phyloP scores from a whole-genome alignment of 53 echinoderm and acorn worm species.

The Antedon mediterranea region DNA sequence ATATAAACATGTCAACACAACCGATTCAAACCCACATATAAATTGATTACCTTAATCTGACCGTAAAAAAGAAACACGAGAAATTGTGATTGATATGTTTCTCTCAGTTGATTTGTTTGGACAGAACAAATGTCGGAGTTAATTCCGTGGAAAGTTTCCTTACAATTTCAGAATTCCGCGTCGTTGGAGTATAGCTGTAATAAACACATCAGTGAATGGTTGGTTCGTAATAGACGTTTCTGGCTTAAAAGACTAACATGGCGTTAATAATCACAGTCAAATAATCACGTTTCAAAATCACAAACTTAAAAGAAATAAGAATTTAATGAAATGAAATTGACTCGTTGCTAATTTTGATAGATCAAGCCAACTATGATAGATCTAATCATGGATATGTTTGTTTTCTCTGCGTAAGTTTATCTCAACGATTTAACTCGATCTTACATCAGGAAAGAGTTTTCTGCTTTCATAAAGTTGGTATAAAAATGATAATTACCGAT shows the following conservation, averaged over 20 bases:
- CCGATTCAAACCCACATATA: background rate
- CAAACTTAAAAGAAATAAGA: background rate
- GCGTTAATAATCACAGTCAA: background rate
- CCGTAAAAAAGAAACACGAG: background rate
- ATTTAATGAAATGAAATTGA: constrained; percentile 1
- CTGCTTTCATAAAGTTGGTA: too few relatives aligned
- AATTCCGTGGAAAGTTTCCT: background rate
- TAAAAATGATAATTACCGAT: too few relatives aligned
- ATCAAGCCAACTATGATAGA: background rate
- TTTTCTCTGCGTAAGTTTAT: background rate
- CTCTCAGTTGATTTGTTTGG: background rate
- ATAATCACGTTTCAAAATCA: background rate
- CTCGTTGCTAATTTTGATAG: background rate
- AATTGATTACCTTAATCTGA: background rate
- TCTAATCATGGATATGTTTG: background rate
- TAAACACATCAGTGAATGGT: background rate
- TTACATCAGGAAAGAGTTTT: background rate
- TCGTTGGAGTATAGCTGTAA: background rate
- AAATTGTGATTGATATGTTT: background rate
- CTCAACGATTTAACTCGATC: background rate
- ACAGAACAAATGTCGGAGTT: background rate
- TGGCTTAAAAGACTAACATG: background rate
- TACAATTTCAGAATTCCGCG: background rate
- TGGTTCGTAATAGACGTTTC: background rate
- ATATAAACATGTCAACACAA: background rate